Evolutionary conservation across 2,113 vertebrate genomes (phyloP).

Genomic region (Peromyscus polionotus): DNA sequence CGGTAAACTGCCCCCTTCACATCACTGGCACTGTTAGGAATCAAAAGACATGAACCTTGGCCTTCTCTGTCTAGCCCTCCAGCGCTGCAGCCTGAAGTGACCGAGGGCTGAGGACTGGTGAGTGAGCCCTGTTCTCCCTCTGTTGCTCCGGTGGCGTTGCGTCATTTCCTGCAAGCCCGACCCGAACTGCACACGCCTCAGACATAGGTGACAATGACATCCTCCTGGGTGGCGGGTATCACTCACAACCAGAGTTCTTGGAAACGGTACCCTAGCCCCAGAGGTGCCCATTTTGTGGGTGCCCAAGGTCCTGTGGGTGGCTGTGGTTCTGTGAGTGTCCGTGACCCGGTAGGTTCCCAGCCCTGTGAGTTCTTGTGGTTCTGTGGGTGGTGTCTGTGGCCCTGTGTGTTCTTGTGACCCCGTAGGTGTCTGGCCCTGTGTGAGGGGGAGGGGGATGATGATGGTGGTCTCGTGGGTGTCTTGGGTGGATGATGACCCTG

Average conservation of each 20-base stretch:
- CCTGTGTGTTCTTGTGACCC: not conserved
- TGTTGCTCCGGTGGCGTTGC: not conserved
- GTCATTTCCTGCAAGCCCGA: not conserved
- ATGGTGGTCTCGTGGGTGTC: too few relatives aligned
- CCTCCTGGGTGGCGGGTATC: not conserved
- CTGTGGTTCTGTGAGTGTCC: not conserved
- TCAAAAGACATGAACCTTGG: rapidly evolving
- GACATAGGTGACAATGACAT: too few relatives aligned
- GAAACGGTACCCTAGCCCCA: not conserved
- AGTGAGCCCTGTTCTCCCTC: not conserved
- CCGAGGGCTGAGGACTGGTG: not conserved
- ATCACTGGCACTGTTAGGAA: not conserved
- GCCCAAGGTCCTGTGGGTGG: not conserved
- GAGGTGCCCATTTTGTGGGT: not conserved
- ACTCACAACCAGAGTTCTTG: not conserved
- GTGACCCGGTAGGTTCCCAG: not conserved
- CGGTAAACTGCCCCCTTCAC: not conserved
- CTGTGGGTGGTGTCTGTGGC: not conserved
- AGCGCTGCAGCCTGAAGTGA: not conserved
- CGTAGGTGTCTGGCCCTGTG: not conserved
- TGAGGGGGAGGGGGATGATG: not conserved
- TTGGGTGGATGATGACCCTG: not conserved
- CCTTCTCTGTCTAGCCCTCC: rapidly evolving
- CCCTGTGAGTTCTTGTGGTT: not conserved
- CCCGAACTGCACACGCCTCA: not conserved